Base-by-base conservation (phyloP, 1,140 invertebrate species). In the Scaptomyza pallida region DNA sequence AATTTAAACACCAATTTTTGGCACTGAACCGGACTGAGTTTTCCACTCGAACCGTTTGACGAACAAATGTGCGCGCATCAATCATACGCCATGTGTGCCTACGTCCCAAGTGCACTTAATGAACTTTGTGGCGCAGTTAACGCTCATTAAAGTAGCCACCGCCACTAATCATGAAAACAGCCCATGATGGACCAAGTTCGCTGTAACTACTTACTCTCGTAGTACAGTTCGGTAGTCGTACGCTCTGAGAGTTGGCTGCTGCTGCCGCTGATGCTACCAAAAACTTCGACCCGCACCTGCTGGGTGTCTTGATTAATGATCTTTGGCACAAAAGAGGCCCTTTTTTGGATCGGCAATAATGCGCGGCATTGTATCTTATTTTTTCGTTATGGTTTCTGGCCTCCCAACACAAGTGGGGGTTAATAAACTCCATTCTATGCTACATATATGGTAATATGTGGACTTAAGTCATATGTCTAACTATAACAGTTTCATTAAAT, bases 401-500 rank as follows among this genome's bases (percentile, higher is more conserved):
- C 37, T 55, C 37, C 19, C 63, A 8, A 30, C 63, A 57, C 65
- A 75, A 57, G 57, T 45, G 62, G 26, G 57, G 81, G 81, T 86
- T 86, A 86, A 86, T 86, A 86, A 86, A 86, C 81, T 86, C 76
- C 2, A 2, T 72, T 50, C 55, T 47, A 26, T 59, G 50, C 23
- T 52, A 63, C 73, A 45, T 71, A 81, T 86, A 86, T 85, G 80
- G 80, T 65, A 79, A 79, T 83, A 79, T 63, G 52, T 33, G 17
- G 37, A 41, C 40, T 51, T 56, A 40, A 17, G 70, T 79, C 64
- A 68, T 63, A 62, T 74, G 56, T 71, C 77, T 77, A 86, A 86
- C 81, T 81, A 88, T 88, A 86, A 86, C 82, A 86, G 82, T 86
- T 86, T 86, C 78, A 86, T 86, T 86, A 88, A 82, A 74, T 88